Percentiles rank a stretch among this genome's conserved stretches.
These are phyloP conservation scores for Achlya flavicornis DNA, from an alignment of 2,888 invertebrate genomes.

Conservation along the genomic window DNA sequence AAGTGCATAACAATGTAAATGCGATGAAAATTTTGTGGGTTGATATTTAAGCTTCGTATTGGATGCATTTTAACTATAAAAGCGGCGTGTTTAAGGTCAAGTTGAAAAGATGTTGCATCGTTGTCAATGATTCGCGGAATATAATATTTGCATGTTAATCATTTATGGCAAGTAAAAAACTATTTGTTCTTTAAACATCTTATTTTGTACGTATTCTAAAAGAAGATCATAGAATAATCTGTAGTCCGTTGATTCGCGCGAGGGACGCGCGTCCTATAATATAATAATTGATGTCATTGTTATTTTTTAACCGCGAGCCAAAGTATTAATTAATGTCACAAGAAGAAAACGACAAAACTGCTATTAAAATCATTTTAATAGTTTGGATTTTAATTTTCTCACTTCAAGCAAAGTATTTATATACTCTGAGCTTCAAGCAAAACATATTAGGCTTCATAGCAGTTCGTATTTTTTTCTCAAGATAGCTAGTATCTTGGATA, in stretches of 20 bases:
- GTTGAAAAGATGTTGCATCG: constrained; percentile 68
- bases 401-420: neutral
- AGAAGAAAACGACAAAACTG: neutral
- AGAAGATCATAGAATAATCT: neutral
- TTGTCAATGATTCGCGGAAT: constrained; percentile 65
- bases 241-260: too few species aligned
- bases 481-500: neutral
- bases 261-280: too few species aligned
- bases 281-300: too few species aligned
- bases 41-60: constrained; percentile 20
- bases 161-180: neutral
- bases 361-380: neutral
- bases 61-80: neutral
- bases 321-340: neutral
- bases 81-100: constrained; percentile 57
- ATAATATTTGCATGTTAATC: neutral
- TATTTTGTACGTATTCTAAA: too few species aligned
- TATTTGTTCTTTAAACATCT: neutral
- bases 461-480: neutral
- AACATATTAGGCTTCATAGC: neutral
- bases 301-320: too few species aligned
- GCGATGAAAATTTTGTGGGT: constrained; percentile 36
- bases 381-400: neutral
- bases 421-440: too few species aligned
- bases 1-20: constrained; percentile 33